phyloP scores from a whole-genome alignment of 1,140 invertebrate species.

The Neotoxoptera formosana region DNA sequence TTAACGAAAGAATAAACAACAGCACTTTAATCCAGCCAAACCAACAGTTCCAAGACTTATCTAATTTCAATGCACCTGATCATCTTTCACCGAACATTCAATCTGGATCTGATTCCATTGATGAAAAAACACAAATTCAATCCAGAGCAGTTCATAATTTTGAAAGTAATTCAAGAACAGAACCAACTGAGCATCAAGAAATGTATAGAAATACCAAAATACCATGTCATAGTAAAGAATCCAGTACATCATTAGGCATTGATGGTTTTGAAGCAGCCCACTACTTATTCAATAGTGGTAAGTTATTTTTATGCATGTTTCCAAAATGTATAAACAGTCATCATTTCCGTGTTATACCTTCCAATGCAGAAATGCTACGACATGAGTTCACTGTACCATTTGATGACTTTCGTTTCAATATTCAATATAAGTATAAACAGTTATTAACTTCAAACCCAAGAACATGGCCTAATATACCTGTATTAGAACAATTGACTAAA shows the following conservation, averaged over 20 bases:
- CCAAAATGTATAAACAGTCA: constrained; percentile 26
- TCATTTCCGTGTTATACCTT: constrained; percentile 42
- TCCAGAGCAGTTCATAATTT: neutral
- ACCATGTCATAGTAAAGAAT: neutral
- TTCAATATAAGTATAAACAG: constrained; percentile 52
- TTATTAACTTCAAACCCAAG: constrained; percentile 39
- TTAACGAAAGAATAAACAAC: neutral
- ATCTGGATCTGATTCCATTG: constrained; percentile 27
- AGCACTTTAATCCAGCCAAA: neutral
- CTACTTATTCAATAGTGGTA: constrained; percentile 28
- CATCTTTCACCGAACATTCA: constrained; percentile 29
- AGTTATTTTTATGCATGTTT: constrained; percentile 53
- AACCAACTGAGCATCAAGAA: constrained; percentile 1
- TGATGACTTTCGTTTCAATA: constrained; percentile 48
- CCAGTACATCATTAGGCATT: neutral
- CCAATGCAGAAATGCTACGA: constrained; percentile 7
- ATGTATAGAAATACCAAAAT: constrained; percentile 31
- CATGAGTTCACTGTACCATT: constrained; percentile 53
- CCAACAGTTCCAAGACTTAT: constrained; percentile 46
- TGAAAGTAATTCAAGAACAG: neutral
- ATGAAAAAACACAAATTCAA: constrained; percentile 23
- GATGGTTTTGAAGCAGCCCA: constrained; percentile 26
- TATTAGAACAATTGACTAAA: constrained; percentile 34
- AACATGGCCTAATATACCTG: constrained; percentile 39
- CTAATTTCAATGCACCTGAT: constrained; percentile 32